These are phyloP conservation scores for Austrolebias charrua DNA, from an alignment of 2,797 vertebrate genomes.

Conservation along the genomic window DNA sequence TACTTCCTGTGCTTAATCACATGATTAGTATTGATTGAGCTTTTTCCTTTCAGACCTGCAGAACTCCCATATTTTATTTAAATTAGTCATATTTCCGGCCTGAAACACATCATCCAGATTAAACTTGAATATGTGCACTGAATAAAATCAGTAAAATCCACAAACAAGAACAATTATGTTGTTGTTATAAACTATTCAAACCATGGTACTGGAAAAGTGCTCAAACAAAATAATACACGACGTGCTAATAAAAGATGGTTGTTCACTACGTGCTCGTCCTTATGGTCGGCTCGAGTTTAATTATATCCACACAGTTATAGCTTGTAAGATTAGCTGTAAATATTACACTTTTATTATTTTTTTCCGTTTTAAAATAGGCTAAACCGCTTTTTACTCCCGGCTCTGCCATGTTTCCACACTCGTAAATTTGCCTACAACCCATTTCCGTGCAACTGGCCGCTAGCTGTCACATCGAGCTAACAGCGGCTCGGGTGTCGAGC, in stretches of 20 bases:
- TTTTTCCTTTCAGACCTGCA: slow-evolving; percentile 9
- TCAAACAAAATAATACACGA: too few species aligned
- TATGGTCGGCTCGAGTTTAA: background rate
- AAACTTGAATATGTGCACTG: background rate
- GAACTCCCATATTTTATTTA: slow-evolving; percentile 22
- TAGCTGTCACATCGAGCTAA: slow-evolving; percentile 5
- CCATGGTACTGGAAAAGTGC: too few species aligned
- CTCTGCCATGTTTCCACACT: background rate
- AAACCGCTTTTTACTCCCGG: background rate
- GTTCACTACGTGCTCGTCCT: background rate
- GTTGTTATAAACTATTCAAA: too few species aligned
- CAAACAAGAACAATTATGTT: background rate
- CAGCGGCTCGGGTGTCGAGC: slow-evolving; percentile 10
- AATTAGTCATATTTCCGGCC: slow-evolving; percentile 16
- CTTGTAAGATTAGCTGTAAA: background rate
- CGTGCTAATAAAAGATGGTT: too few species aligned
- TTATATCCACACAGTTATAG: slow-evolving; percentile 10
- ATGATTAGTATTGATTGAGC: slow-evolving; percentile 37
- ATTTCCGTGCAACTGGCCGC: slow-evolving; percentile 21
- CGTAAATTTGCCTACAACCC: background rate
- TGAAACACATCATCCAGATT: slow-evolving; percentile 4
- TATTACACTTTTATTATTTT: background rate
- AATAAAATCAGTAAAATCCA: background rate
- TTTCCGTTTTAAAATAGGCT: background rate
- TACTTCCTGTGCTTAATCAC: slow-evolving; percentile 14